Conservation (phyloP, 1,140 invertebrate genomes). For the Eriocheir sinensis region DNA sequence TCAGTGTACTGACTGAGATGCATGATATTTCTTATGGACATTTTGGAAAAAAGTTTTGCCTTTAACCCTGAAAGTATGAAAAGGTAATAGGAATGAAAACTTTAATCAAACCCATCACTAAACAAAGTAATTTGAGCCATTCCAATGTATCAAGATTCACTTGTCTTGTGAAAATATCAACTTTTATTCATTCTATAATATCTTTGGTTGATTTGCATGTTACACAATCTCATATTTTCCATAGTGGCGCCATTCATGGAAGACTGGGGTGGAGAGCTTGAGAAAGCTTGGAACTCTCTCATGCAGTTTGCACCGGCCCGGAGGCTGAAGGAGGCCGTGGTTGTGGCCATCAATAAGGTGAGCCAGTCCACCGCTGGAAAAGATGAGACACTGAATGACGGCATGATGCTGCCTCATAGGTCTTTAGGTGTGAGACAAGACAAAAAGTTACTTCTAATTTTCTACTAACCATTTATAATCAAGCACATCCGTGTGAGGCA, state of each 20-base stretch:
- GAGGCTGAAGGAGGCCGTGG: slow-evolving; percentile 40
- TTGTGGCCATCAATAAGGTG: slow-evolving; percentile 66
- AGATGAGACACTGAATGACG: background rate
- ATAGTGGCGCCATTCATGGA: slow-evolving; percentile 78
- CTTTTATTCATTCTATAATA: background rate
- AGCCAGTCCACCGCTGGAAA: background rate
- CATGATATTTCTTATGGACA: no score
- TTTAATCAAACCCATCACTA: no score
- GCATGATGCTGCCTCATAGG: background rate
- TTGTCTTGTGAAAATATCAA: background rate
- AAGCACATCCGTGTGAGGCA: no score
- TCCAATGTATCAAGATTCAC: background rate
- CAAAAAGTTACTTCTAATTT: no score
- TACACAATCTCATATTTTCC: background rate
- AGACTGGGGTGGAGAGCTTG: slow-evolving; percentile 79
- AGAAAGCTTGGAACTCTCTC: slow-evolving; percentile 74
- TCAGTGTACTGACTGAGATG: no score
- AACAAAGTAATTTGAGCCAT: background rate
- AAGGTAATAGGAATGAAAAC: no score
- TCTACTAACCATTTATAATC: no score
- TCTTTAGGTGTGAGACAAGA: no score
- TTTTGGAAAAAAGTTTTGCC: no score
- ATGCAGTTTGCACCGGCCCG: slow-evolving; percentile 40
- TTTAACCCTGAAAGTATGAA: no score
- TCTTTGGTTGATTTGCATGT: background rate